phyloP scores from a whole-genome alignment of 1,140 invertebrate genomes.

The Eriosoma lanigerum region DNA sequence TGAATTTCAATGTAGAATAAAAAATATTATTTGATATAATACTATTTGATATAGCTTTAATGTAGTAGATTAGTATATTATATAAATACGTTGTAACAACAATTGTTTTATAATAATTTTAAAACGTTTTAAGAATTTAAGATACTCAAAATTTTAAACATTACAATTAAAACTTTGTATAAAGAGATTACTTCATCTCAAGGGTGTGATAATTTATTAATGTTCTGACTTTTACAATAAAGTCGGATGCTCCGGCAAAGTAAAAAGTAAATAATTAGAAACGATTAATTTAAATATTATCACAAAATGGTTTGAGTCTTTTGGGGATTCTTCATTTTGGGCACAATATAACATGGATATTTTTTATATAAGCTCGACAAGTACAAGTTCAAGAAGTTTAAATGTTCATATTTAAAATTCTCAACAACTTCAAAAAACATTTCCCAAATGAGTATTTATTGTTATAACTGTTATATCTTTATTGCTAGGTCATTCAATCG shows the following conservation, averaged over 20 bases:
- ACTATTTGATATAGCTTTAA: no score
- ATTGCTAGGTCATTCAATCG: no score
- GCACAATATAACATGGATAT: neutral
- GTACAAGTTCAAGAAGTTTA: neutral
- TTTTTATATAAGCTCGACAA: neutral
- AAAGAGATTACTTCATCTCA: neutral
- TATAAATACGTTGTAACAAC: no score
- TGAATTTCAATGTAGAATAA: no score
- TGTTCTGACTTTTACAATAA: neutral
- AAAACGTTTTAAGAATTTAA: no score
- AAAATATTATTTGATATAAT: no score
- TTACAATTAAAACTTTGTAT: no score
- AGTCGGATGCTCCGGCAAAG: no score
- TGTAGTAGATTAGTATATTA: no score
- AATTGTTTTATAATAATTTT: no score
- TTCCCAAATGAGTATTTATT: neutral
- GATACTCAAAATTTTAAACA: no score
- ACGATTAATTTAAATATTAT: neutral
- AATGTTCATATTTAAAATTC: neutral
- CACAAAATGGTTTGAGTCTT: neutral
- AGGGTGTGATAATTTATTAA: neutral
- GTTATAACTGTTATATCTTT: no score
- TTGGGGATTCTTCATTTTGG: neutral
- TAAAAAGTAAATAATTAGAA: neutral
- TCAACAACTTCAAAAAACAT: neutral